Evolutionary conservation across 2,888 invertebrate species (phyloP).

Genomic region (Apocheima hispidaria): DNA sequence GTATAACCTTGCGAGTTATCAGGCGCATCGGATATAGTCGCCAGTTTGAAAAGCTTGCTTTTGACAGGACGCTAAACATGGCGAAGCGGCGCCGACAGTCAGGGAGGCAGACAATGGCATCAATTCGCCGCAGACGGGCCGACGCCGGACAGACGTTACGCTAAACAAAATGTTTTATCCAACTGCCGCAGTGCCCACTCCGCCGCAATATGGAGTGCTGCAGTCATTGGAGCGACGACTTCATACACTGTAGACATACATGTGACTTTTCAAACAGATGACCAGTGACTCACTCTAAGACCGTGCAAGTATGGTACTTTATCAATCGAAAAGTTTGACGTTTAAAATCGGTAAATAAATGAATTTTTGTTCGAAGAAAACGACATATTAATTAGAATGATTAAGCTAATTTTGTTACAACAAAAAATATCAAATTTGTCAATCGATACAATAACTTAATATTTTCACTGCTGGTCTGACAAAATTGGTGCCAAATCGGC

Average conservation of each 20-base stretch:
- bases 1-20: too few relatives aligned
- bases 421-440: too few relatives aligned
- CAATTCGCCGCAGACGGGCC: constrained; percentile 45
- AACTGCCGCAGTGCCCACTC: constrained; percentile 17
- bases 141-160: constrained; percentile 34
- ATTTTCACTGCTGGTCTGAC: too few relatives aligned
- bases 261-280: too few relatives aligned
- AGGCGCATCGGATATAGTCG: not conserved
- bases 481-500: not conserved
- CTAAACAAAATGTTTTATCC: constrained; percentile 46
- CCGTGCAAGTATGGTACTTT: too few relatives aligned
- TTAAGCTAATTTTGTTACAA: too few relatives aligned
- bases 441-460: too few relatives aligned
- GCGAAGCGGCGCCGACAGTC: constrained; percentile 4
- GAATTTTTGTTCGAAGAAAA: too few relatives aligned
- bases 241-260: not conserved
- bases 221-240: not conserved
- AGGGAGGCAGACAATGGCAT: constrained; percentile 37
- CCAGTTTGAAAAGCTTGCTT: not conserved
- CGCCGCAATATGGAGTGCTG: not conserved
- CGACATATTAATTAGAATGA: too few relatives aligned
- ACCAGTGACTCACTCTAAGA: too few relatives aligned
- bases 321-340: too few relatives aligned
- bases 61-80: constrained; percentile 15
- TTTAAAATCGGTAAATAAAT: too few relatives aligned